Evolutionary conservation across 2,888 invertebrate genomes (phyloP), one percentile per base, ranked within the genome.

Genomic region (Fabriciana adippe): DNA sequence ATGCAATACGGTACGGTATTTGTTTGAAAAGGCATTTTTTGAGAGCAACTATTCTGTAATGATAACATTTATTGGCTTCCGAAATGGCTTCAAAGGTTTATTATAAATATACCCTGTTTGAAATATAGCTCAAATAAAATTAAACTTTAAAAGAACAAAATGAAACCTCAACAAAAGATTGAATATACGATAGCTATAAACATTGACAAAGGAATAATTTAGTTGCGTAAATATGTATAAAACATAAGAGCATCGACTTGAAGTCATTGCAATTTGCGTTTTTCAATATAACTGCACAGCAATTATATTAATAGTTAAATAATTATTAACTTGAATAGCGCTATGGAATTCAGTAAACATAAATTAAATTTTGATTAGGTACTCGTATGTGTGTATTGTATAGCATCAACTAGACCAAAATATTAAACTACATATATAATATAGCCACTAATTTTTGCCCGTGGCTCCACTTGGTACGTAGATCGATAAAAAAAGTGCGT

Each of bases 221-320:
- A 73, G 64, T 71, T 73, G 72, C 66, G 76, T 77, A 81, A 79
- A 79, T 74, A n/a, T n/a, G n/a, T n/a, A 75, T 73, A 71, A 78
- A 78, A 77, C 75, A 74, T 73, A 75, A 78, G 76, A 66, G 64
- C 60, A 67, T 55, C 45, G 45, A 15, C 57, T 64, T 62, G 67
- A 74, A 67, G 51, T 51, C 18, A 14, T 18, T 6, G 48, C 6
- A 11, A 57, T 45, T 45, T 48, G n/a, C 47, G 16, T 16, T 59
- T 59, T 59, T 48, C n/a, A 57, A 57, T 21, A 21, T 8, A 41
- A 15, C 21, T 11, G 26, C 11, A 26, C n/a, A 45, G 21, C 41
- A 41, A 41, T 41, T 41, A 41, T 41, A 2, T 41, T 41, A 41
- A 41, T 41, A 41, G 8, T 41, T 3, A 41, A 41, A 8, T 41